These are phyloP conservation scores for Thryonomys swinderianus DNA, from an alignment of 2,113 vertebrate genomes.

Conservation along the genomic window DNA sequence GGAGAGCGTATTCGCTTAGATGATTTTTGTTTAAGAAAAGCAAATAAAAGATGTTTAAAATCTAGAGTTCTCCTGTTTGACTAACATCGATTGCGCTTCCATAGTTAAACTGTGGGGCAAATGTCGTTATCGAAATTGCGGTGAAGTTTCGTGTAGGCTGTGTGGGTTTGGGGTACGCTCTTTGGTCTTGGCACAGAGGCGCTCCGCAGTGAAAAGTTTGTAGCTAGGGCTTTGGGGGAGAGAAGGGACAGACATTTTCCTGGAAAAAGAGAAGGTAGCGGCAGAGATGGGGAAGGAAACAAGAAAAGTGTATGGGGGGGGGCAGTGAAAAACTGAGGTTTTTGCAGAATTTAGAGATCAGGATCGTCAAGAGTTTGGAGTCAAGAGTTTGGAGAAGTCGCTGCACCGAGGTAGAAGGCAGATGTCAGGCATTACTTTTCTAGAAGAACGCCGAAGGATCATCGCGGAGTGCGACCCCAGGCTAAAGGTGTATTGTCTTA, in stretches of 20 bases:
- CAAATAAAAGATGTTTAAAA: constrained; percentile 46
- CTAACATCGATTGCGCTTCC: not conserved
- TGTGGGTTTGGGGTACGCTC: not conserved
- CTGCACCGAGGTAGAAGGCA: not conserved
- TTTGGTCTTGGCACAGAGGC: not conserved
- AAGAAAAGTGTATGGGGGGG: no score
- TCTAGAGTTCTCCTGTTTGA: not conserved
- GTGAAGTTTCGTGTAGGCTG: not conserved
- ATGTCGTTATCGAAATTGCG: not conserved
- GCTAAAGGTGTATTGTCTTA: not conserved
- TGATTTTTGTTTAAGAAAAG: not conserved
- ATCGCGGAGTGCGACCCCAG: accelerated
- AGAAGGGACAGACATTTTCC: not conserved
- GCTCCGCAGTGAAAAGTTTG: constrained; percentile 25
- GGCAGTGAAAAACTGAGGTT: not conserved
- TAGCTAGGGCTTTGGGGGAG: not conserved
- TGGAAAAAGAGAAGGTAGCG: not conserved
- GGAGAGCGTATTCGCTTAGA: not conserved
- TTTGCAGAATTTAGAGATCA: not conserved
- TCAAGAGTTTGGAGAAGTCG: constrained; percentile 24
- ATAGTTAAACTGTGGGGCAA: not conserved
- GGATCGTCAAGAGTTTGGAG: not conserved
- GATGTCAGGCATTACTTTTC: not conserved
- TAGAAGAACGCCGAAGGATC: not conserved
- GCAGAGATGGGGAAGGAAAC: not conserved